Evolutionary conservation across 2,888 invertebrate genomes (phyloP).

Genomic region (Emesis furor): DNA sequence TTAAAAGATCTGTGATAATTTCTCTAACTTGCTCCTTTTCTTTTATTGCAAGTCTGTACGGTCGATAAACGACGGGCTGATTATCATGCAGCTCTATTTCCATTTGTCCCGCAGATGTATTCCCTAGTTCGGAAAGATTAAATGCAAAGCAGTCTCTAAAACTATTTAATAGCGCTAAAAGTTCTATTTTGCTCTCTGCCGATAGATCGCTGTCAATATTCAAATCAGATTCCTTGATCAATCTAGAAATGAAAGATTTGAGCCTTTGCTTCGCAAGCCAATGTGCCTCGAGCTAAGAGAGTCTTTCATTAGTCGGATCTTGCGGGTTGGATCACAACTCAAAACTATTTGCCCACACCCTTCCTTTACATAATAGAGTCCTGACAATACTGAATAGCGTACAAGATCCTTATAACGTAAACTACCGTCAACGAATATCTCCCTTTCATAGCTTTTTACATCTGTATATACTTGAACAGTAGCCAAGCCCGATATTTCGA

Average conservation of each 20-base stretch:
- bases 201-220: neutral
- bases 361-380: too few species aligned
- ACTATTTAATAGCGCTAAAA: neutral
- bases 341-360: too few species aligned
- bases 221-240: neutral
- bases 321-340: too few species aligned
- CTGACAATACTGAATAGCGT: neutral
- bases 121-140: neutral
- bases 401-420: too few species aligned
- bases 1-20: constrained; percentile 27
- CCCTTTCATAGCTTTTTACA: constrained; percentile 15
- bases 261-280: too few species aligned
- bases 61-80: constrained; percentile 10
- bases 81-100: neutral
- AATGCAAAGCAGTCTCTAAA: neutral
- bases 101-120: neutral
- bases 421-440: constrained; percentile 35
- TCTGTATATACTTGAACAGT: neutral
- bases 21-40: constrained; percentile 23
- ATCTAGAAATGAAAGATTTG: too few species aligned
- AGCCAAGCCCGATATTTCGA: neutral
- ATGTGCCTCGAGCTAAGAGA: too few species aligned
- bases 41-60: neutral
- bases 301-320: too few species aligned
- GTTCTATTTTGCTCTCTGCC: neutral